Conservation (phyloP, 2,113 vertebrate species). For the Drymodes brunneopygia region DNA sequence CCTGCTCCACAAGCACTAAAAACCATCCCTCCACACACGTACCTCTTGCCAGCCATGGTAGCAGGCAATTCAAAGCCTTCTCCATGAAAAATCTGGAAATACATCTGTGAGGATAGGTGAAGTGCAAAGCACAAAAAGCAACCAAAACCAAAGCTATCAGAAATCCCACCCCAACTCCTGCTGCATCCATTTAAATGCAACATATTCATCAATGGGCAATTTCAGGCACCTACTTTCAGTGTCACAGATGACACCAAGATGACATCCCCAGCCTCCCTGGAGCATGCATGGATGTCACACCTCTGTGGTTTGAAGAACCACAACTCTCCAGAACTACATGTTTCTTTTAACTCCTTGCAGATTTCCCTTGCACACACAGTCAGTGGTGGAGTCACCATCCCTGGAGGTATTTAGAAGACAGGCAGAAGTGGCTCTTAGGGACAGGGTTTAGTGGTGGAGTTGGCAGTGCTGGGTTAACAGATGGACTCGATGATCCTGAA, state of each 20-base stretch:
- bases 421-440: neutral
- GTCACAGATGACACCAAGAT: neutral
- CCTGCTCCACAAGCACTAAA: neutral
- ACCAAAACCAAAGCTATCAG: neutral
- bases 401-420: neutral
- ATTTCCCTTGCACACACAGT: neutral
- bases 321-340: neutral
- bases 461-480: neutral
- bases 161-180: neutral
- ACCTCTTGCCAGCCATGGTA: neutral
- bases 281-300: neutral
- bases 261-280: neutral
- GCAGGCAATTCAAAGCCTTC: neutral
- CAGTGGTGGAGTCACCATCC: neutral
- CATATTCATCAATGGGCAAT: neutral
- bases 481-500: neutral
- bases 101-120: neutral
- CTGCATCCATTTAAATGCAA: neutral
- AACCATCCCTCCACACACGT: neutral
- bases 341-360: neutral
- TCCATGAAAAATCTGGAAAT: rapidly evolving
- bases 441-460: neutral
- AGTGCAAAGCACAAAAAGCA: neutral
- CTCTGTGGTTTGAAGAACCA: neutral
- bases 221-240: neutral